Percentiles rank a stretch among this genome's conserved stretches.
Conservation (phyloP, 1,140 invertebrate species). For the Drosophila lacertosa region DNA sequence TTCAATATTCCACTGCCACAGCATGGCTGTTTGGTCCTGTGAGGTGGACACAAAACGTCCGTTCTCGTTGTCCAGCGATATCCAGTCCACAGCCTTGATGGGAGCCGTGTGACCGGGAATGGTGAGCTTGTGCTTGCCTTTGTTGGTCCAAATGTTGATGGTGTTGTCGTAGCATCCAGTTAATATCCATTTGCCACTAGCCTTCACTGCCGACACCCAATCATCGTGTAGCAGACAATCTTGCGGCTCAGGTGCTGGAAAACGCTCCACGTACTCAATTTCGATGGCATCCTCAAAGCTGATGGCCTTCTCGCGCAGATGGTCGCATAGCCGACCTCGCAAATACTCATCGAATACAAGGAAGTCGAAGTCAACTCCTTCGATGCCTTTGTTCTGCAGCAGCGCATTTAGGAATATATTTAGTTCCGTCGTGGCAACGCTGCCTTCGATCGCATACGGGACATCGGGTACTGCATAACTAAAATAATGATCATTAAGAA, state of each 20-base stretch:
- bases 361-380: constrained; percentile 93
- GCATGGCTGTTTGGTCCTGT: constrained; percentile 95
- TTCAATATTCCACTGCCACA: constrained; percentile 94
- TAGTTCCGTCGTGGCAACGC: constrained; percentile 88
- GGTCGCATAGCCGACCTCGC: constrained; percentile 86
- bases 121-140: constrained; percentile 92
- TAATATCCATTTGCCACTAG: constrained; percentile 92
- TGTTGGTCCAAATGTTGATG: constrained; percentile 93
- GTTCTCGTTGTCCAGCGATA: constrained; percentile 87
- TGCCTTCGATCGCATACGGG: constrained; percentile 91
- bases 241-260: constrained; percentile 94
- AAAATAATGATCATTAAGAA: constrained; percentile 17
- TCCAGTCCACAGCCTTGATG: constrained; percentile 95
- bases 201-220: constrained; percentile 95
- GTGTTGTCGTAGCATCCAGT: constrained; percentile 98
- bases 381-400: constrained; percentile 85
- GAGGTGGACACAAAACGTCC: constrained; percentile 94
- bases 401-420: constrained; percentile 93
- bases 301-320: constrained; percentile 88
- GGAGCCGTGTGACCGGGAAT: constrained; percentile 94
- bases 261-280: constrained; percentile 95
- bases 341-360: constrained; percentile 92
- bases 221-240: constrained; percentile 97
- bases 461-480: constrained; percentile 95
- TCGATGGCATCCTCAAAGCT: constrained; percentile 92